Percentiles rank a stretch among this genome's conserved stretches.
These are phyloP conservation scores for Lamellibrachia satsuma DNA, from an alignment of 2,888 invertebrate genomes.

Conservation along the genomic window DNA sequence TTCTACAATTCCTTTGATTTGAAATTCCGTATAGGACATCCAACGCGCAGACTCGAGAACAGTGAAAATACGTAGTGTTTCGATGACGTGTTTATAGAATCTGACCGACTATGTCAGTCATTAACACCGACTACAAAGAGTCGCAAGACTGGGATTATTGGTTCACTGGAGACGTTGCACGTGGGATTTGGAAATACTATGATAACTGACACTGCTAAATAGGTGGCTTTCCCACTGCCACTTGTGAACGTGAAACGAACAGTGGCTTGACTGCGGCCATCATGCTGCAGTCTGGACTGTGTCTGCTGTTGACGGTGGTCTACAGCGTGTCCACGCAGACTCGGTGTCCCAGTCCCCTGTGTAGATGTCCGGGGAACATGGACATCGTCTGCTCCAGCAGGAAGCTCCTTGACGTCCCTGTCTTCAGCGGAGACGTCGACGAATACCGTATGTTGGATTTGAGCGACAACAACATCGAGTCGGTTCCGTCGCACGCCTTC, in stretches of 20 bases:
- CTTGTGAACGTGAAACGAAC: neutral
- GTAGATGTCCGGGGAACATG: constrained; percentile 34
- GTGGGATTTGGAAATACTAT: too few species aligned
- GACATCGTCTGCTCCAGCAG: constrained; percentile 35
- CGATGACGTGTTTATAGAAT: too few species aligned
- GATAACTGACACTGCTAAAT: too few species aligned
- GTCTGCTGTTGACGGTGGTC: neutral
- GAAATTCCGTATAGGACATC: too few species aligned
- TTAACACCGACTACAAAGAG: too few species aligned
- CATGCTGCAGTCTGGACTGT: neutral
- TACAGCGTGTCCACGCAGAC: neutral
- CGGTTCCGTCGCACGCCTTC: constrained; percentile 39
- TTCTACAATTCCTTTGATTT: too few species aligned
- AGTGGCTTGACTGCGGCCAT: neutral
- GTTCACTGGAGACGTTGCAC: too few species aligned
- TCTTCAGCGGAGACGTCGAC: constrained; percentile 28
- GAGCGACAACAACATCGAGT: constrained; percentile 38
- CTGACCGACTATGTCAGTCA: too few species aligned
- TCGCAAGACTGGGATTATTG: too few species aligned
- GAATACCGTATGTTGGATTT: constrained; percentile 38
- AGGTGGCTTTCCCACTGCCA: too few species aligned
- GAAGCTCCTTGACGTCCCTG: constrained; percentile 36
- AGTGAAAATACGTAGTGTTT: too few species aligned
- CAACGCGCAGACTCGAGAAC: too few species aligned
- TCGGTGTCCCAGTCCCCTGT: constrained; percentile 37